Evolutionary conservation across 2,797 vertebrate genomes (phyloP).

Genomic region (Pseudomugil gertrudae): DNA sequence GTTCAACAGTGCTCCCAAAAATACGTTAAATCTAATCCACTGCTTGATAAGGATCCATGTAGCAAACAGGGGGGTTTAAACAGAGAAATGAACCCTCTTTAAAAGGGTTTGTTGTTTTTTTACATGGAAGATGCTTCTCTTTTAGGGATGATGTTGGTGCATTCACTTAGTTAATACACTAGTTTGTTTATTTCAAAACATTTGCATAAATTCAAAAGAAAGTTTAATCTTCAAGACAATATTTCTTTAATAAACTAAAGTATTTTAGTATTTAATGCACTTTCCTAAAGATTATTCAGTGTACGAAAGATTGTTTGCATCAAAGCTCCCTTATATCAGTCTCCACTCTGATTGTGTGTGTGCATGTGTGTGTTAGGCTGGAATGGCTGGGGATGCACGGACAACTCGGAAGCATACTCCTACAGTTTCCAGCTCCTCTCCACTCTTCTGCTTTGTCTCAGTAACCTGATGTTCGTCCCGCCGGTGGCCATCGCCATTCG

Average conservation of each 20-base stretch:
- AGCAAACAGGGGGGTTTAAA: slow-evolving; percentile 33
- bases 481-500: slow-evolving; percentile 94
- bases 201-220: slow-evolving; percentile 21
- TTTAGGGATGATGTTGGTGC: too few species aligned
- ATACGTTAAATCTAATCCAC: slow-evolving; percentile 56
- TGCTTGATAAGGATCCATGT: slow-evolving; percentile 56
- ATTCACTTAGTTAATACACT: slow-evolving; percentile 36
- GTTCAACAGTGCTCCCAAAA: slow-evolving; percentile 50
- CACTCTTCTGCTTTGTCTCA: slow-evolving; percentile 94
- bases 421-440: slow-evolving; percentile 98
- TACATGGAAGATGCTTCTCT: too few species aligned
- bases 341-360: slow-evolving; percentile 13
- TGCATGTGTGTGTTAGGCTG: slow-evolving; percentile 83
- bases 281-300: slow-evolving; percentile 33
- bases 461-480: slow-evolving; percentile 98
- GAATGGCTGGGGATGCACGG: slow-evolving; percentile 97
- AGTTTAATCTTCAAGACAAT: slow-evolving; percentile 27
- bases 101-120: slow-evolving; percentile 34
- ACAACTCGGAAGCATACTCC: slow-evolving; percentile 92
- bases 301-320: slow-evolving; percentile 22
- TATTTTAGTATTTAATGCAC: slow-evolving; percentile 24
- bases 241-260: slow-evolving; percentile 22
- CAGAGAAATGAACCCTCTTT: slow-evolving; percentile 37
- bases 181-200: slow-evolving; percentile 45
- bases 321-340: slow-evolving; percentile 10